These are phyloP conservation scores for Struthio camelus DNA, from an alignment of 2,113 vertebrate genomes.

Conservation along the genomic window DNA sequence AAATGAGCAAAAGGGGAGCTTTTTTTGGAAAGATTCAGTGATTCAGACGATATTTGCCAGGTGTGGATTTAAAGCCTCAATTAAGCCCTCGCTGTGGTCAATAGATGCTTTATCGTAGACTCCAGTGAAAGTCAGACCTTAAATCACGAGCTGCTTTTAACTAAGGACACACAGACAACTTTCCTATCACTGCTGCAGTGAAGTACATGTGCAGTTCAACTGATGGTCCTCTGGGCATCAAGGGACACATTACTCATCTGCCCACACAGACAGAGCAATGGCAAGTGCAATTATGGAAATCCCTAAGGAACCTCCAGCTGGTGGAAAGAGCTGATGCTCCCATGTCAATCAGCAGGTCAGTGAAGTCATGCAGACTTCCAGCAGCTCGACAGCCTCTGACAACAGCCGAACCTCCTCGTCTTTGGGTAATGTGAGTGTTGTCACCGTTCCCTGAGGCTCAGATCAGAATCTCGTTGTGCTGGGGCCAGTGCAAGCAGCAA, in stretches of 20 bases:
- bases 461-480: background rate
- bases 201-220: background rate
- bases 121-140: background rate
- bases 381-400: background rate
- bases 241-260: background rate
- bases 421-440: background rate
- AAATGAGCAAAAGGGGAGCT: background rate
- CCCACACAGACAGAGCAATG: background rate
- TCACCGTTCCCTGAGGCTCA: background rate
- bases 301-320: background rate
- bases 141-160: background rate
- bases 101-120: background rate
- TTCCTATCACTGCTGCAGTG: background rate
- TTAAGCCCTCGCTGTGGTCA: background rate
- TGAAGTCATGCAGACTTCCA: background rate
- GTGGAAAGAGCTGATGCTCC: background rate
- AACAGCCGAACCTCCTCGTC: background rate
- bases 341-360: background rate
- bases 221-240: background rate
- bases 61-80: background rate
- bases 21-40: background rate
- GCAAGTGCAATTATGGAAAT: background rate
- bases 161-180: background rate
- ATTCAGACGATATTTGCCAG: background rate
- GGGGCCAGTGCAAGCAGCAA: background rate